Evolutionary conservation across 1,140 invertebrate genomes (phyloP).

Genomic region (Phymastichus coffea): DNA sequence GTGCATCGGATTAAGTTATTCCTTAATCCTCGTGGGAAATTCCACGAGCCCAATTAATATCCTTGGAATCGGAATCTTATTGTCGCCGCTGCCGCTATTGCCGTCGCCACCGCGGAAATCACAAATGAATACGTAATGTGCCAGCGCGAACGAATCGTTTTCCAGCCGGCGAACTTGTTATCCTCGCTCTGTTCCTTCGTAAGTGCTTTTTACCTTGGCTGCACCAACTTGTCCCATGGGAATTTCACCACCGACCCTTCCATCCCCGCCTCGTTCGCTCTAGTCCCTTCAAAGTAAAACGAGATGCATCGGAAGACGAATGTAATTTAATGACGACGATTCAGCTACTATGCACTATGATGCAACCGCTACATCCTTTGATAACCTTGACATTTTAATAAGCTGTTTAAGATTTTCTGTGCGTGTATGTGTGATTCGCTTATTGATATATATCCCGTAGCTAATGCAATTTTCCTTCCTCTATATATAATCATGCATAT

Average conservation of each 20-base stretch:
- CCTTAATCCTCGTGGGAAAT: slow-evolving; percentile 47
- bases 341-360: too few species aligned
- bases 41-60: slow-evolving; percentile 50
- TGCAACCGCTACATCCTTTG: too few species aligned
- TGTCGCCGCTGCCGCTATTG: slow-evolving; percentile 33
- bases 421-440: too few species aligned
- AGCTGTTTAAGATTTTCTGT: background rate
- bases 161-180: slow-evolving; percentile 10
- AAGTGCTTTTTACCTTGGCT: slow-evolving; percentile 9
- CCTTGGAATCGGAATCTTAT: slow-evolving; percentile 53
- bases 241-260: background rate
- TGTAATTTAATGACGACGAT: slow-evolving; percentile 3
- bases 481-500: too few species aligned
- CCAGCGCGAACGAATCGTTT: slow-evolving; percentile 25
- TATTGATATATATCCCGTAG: too few species aligned
- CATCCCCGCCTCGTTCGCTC: background rate
- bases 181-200: background rate
- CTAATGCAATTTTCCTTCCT: too few species aligned
- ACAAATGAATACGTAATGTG: slow-evolving; percentile 53
- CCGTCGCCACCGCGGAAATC: slow-evolving; percentile 35
- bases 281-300: slow-evolving; percentile 1
- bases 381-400: slow-evolving; percentile 10
- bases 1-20: slow-evolving; percentile 7
- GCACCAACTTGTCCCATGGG: slow-evolving; percentile 3
- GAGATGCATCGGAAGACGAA: background rate